A percentile compares a stretch with the other conserved stretches of the same genome.
Conservation (phyloP, 2,888 invertebrate genomes). For the Lysandra coridon region DNA sequence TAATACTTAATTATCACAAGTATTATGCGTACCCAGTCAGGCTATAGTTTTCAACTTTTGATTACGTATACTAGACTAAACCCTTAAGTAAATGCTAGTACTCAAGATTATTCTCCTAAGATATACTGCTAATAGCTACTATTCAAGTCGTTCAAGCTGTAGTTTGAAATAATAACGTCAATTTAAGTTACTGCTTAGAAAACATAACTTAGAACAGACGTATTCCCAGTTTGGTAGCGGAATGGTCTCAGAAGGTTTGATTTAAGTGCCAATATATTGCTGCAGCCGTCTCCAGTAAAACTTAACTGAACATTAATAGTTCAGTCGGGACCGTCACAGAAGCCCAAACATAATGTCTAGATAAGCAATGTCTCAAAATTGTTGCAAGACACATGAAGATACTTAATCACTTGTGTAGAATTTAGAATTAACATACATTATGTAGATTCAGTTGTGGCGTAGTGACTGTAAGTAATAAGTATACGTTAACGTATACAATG, state of each 20-base stretch:
- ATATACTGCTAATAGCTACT: neutral
- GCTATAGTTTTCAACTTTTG: neutral
- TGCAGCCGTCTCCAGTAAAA: slow-evolving; percentile 6
- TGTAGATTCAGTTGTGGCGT: neutral
- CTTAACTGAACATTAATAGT: neutral
- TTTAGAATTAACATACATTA: too few species aligned
- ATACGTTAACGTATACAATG: too few species aligned
- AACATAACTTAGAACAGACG: neutral
- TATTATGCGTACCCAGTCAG: too few species aligned
- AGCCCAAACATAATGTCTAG: neutral
- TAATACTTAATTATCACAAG: too few species aligned
- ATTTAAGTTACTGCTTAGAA: neutral
- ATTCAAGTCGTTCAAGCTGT: neutral
- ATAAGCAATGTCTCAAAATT: neutral
- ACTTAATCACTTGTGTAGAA: neutral
- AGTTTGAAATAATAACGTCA: neutral
- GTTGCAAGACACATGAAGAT: neutral
- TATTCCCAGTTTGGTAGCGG: slow-evolving; percentile 20
- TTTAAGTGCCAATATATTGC: slow-evolving; percentile 16
- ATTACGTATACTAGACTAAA: neutral
- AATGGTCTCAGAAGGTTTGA: slow-evolving; percentile 13
- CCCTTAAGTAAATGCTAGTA: neutral
- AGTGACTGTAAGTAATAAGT: too few species aligned
- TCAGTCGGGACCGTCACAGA: neutral
- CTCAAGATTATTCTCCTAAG: neutral